Evolutionary conservation across 1,140 invertebrate genomes (phyloP).

Genomic region (Drosophila nebulosa): DNA sequence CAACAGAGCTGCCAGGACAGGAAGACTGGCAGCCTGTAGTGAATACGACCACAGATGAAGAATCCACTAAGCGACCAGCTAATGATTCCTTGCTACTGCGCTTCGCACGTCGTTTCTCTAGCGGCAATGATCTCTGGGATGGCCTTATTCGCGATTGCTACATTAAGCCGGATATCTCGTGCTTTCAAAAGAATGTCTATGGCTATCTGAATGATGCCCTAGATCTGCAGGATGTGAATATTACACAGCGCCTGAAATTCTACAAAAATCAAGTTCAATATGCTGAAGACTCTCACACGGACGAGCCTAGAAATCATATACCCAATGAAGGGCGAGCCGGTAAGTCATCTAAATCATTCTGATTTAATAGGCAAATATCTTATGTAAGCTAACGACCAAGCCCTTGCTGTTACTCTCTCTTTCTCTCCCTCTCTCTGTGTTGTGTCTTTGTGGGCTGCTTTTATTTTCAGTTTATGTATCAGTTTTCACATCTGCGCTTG

Average conservation of each 20-base stretch:
- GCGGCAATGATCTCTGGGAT: slow-evolving; percentile 87
- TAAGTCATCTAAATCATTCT: slow-evolving; percentile 27
- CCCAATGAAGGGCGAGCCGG: slow-evolving; percentile 46
- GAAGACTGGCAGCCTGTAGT: slow-evolving; percentile 60
- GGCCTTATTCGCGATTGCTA: slow-evolving; percentile 87
- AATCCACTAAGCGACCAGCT: neutral
- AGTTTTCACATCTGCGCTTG: slow-evolving; percentile 53
- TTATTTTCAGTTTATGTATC: slow-evolving; percentile 28
- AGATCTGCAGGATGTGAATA: slow-evolving; percentile 85
- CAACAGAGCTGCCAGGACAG: neutral
- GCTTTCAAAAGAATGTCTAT: slow-evolving; percentile 89
- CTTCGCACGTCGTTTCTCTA: slow-evolving; percentile 81
- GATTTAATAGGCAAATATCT: slow-evolving; percentile 3
- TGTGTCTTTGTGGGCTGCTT: neutral
- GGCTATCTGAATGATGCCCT: slow-evolving; percentile 86
- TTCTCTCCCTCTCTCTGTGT: neutral
- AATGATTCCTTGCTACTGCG: slow-evolving; percentile 62
- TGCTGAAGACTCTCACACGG: slow-evolving; percentile 65
- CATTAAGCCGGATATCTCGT: slow-evolving; percentile 85
- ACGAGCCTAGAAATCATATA: slow-evolving; percentile 21
- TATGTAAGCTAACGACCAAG: slow-evolving; percentile 28
- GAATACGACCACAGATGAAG: slow-evolving; percentile 31
- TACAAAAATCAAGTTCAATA: slow-evolving; percentile 86
- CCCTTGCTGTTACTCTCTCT: slow-evolving; percentile 31
- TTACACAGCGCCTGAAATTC: slow-evolving; percentile 87